Evolutionary conservation across 2,888 invertebrate genomes (phyloP), one percentile per base, ranked within the genome.

Genomic region (Fragum fragum): DNA sequence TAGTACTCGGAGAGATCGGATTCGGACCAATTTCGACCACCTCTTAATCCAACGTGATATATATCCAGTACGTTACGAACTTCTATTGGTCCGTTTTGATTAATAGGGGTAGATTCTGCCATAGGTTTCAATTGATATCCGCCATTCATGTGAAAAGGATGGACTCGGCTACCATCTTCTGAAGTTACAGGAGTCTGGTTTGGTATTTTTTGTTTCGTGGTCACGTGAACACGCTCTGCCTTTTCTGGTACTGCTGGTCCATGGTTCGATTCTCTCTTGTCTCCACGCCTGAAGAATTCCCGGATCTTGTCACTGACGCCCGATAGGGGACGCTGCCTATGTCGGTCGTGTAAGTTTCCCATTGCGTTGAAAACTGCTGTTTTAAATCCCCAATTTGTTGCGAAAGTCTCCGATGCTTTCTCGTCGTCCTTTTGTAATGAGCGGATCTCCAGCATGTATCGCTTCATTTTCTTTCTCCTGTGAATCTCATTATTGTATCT

Each of bases 361-460:
- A 83, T 32, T 0, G 79, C 79, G 42, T 79, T 83, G 14, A 83
- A 23, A 18, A 76, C 57, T 14, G 71, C 66, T 2, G 79, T 80
- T 18, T 42, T 73, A 29, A 83, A 72, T 52, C 83, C 80, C 78
- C 75, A 78, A 26, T 39, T 73, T 16, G 80, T 57, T 7, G 72
- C n/a, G 3, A 57, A 39, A 0, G 63, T 32, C 0, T 47, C 55
- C 21, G 78, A 70, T 11, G 23, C 59, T 28, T 57, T 36, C 9
- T 68, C 39, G 28, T 74, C 74, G 11, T 84, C 84, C 23, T 55
- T 63, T 47, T 79, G 79, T 11, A 81, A 32, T 16, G 81, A 81
- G 9, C 81, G 61, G 2, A 85, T 36, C 52, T 85, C 85, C 42
- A 85, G 53, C 79, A 79, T 79, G 42, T 81, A 85, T 28, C 85